Evolutionary conservation across 2,888 invertebrate species (phyloP).

Genomic region (Rhimphoctona megacephalus): DNA sequence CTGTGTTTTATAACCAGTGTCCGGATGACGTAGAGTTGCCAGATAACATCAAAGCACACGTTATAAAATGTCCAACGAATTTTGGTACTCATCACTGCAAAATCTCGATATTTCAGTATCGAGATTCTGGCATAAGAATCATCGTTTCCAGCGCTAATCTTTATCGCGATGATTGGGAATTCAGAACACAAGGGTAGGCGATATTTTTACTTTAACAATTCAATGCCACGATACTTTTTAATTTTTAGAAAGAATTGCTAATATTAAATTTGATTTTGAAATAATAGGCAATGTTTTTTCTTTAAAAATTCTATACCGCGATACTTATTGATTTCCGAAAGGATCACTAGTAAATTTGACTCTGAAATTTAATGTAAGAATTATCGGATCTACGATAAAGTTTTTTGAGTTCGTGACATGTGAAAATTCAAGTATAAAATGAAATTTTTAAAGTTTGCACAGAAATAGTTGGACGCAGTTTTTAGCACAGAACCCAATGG

Average conservation of each 20-base stretch:
- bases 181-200: constrained; percentile 94
- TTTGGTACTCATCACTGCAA: constrained; percentile 86
- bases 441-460: no score
- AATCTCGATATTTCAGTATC: constrained; percentile 94
- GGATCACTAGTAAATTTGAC: not conserved
- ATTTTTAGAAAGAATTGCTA: not conserved
- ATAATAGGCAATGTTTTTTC: not conserved
- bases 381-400: not conserved
- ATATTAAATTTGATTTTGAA: not conserved
- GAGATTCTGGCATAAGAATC: constrained; percentile 92
- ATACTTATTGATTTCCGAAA: not conserved
- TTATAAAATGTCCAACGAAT: constrained; percentile 74
- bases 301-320: not conserved
- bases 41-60: constrained; percentile 75
- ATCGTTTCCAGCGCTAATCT: constrained; percentile 97
- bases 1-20: constrained; percentile 67
- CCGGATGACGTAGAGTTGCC: constrained; percentile 69
- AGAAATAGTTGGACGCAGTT: no score
- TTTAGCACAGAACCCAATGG: no score
- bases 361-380: not conserved
- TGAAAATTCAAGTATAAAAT: not conserved
- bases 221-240: not conserved
- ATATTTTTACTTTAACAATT: constrained; percentile 24
- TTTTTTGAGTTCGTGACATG: not conserved
- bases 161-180: constrained; percentile 96